Evolutionary conservation across 2,797 vertebrate genomes (phyloP).

Genomic region (Atherinosoma microstoma): DNA sequence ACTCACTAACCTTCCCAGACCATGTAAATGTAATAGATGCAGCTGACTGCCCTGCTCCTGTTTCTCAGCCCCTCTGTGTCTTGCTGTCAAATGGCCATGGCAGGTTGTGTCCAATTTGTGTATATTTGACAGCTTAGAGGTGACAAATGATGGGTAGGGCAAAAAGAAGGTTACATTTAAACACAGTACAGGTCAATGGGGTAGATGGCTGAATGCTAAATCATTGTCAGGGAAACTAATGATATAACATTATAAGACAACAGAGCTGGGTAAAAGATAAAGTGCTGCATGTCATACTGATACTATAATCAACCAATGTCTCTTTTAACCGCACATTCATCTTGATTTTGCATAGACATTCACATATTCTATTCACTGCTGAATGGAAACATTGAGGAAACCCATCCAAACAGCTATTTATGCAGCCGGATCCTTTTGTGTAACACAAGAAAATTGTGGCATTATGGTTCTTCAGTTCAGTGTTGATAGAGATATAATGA

Average conservation of each 20-base stretch:
- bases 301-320: constrained; percentile 82
- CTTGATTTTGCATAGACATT: constrained; percentile 87
- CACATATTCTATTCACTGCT: constrained; percentile 75
- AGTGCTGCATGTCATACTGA: constrained; percentile 77
- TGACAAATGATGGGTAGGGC: constrained; percentile 83
- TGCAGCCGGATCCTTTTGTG: constrained; percentile 63
- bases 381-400: constrained; percentile 70
- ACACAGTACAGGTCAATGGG: constrained; percentile 83
- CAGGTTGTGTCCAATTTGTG: constrained; percentile 82
- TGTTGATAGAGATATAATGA: constrained; percentile 18
- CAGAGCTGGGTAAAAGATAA: constrained; percentile 79
- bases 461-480: constrained; percentile 23
- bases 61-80: constrained; percentile 71
- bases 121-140: constrained; percentile 80
- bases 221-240: constrained; percentile 89
- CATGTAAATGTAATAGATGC: constrained; percentile 84
- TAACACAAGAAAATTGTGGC: constrained; percentile 54
- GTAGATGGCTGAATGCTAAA: constrained; percentile 84
- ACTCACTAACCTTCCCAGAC: constrained; percentile 83
- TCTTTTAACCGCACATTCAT: constrained; percentile 81
- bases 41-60: constrained; percentile 71
- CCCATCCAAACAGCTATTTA: constrained; percentile 73
- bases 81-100: constrained; percentile 67
- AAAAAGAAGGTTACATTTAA: constrained; percentile 88
- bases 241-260: constrained; percentile 87